Base-by-base conservation (phyloP, 2,888 invertebrate species). In the Psococerastis gibbosa region DNA sequence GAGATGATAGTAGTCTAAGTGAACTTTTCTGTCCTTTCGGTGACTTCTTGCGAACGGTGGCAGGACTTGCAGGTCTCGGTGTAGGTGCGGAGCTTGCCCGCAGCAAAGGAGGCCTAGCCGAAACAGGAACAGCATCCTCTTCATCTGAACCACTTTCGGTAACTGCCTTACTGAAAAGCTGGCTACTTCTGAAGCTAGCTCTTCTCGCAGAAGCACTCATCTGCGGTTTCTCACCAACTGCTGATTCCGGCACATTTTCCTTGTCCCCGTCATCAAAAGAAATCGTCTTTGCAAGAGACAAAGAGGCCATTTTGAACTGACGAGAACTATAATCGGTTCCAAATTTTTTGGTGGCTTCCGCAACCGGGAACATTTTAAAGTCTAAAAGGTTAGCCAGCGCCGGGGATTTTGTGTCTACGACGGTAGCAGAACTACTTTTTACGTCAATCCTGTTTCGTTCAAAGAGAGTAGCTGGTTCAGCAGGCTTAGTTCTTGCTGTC, bases 181-280 rank as follows among this genome's bases (percentile, higher is more conserved):
- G 42, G 48, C 46, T 51, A 35, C 49, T 52, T 8, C 47, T 47
- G 42, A 50, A 52, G 43, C 47, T 49, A 8, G 46, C 49, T 18
- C 50, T 47, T 16, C 49, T 45, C 8, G 43, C 41, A 16, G 45
- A 41, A 6, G 50, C 50, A 2, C 46, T 43, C 42, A 46, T 41
- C n/a, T n/a, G 16, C 2, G 32, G 32, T 9, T 17, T 33, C 17
- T 33, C 33, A 17, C 33, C 17, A 17, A 16, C 15, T 6, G 16
- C 17, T 15, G 33, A 33, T 6, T 33, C 33, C 5, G 33, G 5
- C 9, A 16, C 33, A 17, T 33, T 33, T 9, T 17, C 16, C 17
- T 33, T 33, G 5, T 15, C 15, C 33, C 16, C 16, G 33, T 16
- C 9, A 17, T 33, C 33, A n/a, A n/a, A n/a, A n/a, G n/a, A n/a